Evolutionary conservation across 2,888 invertebrate genomes (phyloP), one percentile per base, ranked within the genome.

Genomic region (Lissonota sp.): DNA sequence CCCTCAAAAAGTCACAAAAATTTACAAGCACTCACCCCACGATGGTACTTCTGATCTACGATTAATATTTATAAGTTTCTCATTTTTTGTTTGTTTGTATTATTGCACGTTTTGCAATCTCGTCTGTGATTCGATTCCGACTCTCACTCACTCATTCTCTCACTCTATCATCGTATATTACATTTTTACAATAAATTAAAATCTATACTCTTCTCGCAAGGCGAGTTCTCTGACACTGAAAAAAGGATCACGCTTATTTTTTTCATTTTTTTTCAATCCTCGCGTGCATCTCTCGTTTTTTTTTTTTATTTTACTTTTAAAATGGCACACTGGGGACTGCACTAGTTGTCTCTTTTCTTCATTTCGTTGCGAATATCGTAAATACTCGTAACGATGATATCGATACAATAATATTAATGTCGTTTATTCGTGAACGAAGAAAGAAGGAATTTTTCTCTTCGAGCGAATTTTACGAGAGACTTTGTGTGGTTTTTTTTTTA

Each of bases 111-210:
- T 40, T 75, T 73, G 75, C 83, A 83, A 83, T 83, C 49, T 37
- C 64, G 74, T 63, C 80, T 55, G 73, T 57, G 26, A 80, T 64
- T 71, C 4, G 51, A 49, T 69, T 7, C 74, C 69, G 72, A 64
- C 57, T 26, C 63, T 58, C 42, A 46, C 64, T 58, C 14, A 14
- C 53, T 53, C 49, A n/a, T n/a, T 51, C 53, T 53, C 12, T 72
- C 78, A 42, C 73, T 77, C 58, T 75, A 10, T 57, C 57, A 58
- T 57, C 85, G 84, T 88, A 87, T 91, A 85, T 90, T 90, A 91
- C 89, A 91, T 90, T 91, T 91, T 90, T 91, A 92, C 92, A 92
- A 92, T 91, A 92, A 91, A 90, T 91, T 91, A 91, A 89, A 12
- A 67, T 75, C 67, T 79, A 82, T 63, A 8, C 42, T 78, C 67